Percentiles rank a stretch among this genome's conserved stretches.
Conservation (phyloP, 2,113 vertebrate species). For the Tringa solitaria region DNA sequence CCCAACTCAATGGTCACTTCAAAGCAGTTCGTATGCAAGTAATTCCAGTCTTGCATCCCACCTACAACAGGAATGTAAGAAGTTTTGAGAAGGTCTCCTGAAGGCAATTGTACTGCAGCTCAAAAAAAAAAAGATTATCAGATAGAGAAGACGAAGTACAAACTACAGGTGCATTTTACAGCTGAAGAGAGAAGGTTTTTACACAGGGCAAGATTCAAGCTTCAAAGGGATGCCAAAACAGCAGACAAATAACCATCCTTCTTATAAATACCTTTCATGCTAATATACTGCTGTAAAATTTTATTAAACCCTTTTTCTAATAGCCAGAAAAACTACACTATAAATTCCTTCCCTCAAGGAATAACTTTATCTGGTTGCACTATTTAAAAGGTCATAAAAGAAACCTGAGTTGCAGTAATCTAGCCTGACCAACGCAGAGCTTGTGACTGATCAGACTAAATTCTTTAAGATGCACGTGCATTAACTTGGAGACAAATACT, state of each 20-base stretch:
- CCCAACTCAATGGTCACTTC: conserved; percentile 97
- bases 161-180: background rate
- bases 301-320: background rate
- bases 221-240: conserved; percentile 3
- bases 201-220: background rate
- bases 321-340: background rate
- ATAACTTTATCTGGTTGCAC: background rate
- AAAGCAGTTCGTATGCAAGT: conserved; percentile 96
- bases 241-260: background rate
- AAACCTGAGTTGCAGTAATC: background rate
- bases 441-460: background rate
- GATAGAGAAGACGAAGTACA: background rate
- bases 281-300: conserved; percentile 22
- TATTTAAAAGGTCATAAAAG: background rate
- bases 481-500: background rate
- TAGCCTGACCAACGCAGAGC: background rate
- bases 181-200: background rate
- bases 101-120: background rate
- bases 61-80: conserved; percentile 70
- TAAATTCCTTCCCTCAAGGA: conserved; percentile 23
- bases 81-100: background rate
- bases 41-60: conserved; percentile 99
- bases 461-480: background rate
- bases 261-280: conserved; percentile 41
- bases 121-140: background rate